Percentiles rank a stretch among this genome's conserved stretches.
Conservation (phyloP, 64 coral and sea anemone species). For the Anthopleura sola region DNA sequence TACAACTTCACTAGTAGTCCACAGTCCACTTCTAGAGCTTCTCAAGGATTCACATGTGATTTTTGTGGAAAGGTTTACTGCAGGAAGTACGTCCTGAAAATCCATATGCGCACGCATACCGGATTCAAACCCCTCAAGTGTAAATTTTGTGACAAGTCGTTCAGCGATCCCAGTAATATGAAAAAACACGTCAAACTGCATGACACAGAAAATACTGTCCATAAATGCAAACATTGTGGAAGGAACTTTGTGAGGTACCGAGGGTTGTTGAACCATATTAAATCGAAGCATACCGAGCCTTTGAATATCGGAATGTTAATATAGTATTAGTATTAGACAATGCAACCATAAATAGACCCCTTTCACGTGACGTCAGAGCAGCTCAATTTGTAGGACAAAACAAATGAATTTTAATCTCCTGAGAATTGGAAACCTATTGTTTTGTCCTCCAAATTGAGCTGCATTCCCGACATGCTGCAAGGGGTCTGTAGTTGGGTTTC, state of each 20-base stretch:
- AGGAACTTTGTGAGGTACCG: constrained; percentile 88
- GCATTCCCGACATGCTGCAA: too few species aligned
- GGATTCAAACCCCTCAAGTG: constrained; percentile 95
- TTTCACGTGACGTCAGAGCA: too few species aligned
- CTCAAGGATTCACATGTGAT: constrained; percentile 86
- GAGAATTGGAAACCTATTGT: too few species aligned
- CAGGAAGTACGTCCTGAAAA: constrained; percentile 94
- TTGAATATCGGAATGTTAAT: constrained; percentile 21
- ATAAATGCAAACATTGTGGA: constrained; percentile 91
- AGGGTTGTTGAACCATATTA: constrained; percentile 92
- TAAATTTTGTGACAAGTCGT: constrained; percentile 96
- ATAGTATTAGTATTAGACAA: background rate
- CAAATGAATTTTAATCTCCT: too few species aligned
- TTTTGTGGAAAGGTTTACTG: constrained; percentile 97
- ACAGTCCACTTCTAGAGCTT: background rate
- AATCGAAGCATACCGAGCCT: constrained; percentile 82
- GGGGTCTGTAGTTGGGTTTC: too few species aligned
- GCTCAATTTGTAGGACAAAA: too few species aligned
- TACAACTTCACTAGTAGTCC: background rate
- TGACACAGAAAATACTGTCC: constrained; percentile 85
- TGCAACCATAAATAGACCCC: too few species aligned
- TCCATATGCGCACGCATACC: constrained; percentile 98
- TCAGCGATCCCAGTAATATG: constrained; percentile 99
- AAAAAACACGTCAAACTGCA: constrained; percentile 96
- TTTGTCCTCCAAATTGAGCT: too few species aligned